phyloP scores from a whole-genome alignment of 2,113 vertebrate genomes.

The Amblyopsis rosae region DNA sequence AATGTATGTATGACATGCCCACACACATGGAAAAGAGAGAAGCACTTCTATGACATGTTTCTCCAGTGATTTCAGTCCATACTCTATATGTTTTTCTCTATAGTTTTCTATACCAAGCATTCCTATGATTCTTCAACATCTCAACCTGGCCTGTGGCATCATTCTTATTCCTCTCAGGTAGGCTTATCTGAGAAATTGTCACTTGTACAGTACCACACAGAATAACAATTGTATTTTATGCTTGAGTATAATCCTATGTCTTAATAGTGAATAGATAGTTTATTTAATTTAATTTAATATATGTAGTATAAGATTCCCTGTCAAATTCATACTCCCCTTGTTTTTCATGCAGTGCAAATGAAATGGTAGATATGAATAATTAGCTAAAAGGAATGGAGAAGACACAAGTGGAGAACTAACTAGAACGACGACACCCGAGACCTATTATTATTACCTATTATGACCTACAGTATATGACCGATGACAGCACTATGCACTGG shows the following conservation, averaged over 20 bases:
- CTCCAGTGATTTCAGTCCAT: not conserved
- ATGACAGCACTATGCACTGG: slow-evolving; percentile 4
- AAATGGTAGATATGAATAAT: slow-evolving; percentile 84
- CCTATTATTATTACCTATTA: not conserved
- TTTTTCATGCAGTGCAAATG: slow-evolving; percentile 79
- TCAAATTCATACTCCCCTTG: not conserved
- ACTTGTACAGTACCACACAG: too few species aligned
- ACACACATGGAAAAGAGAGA: not conserved
- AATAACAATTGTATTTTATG: not conserved
- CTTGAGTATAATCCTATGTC: not conserved
- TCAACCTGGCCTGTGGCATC: slow-evolving; percentile 91
- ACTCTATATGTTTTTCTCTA: slow-evolving; percentile 6
- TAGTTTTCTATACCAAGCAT: slow-evolving; percentile 88
- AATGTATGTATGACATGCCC: slow-evolving; percentile 71
- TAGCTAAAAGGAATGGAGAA: slow-evolving; percentile 70
- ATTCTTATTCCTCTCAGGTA: slow-evolving; percentile 91
- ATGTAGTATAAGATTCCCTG: not conserved
- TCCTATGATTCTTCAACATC: slow-evolving; percentile 87
- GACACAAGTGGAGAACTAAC: slow-evolving; percentile 68
- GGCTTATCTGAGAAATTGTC: not conserved
- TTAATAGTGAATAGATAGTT: not conserved
- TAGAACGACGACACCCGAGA: slow-evolving; percentile 23
- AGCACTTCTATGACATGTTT: not conserved
- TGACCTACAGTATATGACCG: not conserved
- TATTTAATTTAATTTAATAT: too few species aligned